phyloP scores from a whole-genome alignment of 2,888 invertebrate species.

The Drosophila putrida region DNA sequence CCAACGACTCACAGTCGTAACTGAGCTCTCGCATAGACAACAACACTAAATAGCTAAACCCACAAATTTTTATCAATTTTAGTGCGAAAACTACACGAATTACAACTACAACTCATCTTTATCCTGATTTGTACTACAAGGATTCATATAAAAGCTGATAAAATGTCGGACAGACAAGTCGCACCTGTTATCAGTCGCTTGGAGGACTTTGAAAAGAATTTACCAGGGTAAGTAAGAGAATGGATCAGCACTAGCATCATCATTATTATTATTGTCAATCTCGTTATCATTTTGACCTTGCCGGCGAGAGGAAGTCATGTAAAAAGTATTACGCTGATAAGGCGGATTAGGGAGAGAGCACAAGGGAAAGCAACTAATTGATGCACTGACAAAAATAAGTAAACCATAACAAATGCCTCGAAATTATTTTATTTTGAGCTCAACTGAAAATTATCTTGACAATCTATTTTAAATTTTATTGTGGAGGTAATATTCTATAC shows the following conservation, averaged over 20 bases:
- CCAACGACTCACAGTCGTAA: conserved; percentile 33
- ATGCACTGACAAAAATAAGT: conserved; percentile 3
- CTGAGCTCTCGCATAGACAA: conserved; percentile 22
- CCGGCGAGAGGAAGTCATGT: conserved; percentile 74
- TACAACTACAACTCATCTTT: conserved; percentile 11
- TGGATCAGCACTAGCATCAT: conserved; percentile 2
- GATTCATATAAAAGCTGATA: conserved; percentile 20
- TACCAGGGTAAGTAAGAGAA: conserved; percentile 82
- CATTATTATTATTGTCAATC: conserved; percentile 9
- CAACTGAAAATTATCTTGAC: not conserved
- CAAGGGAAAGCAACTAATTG: not conserved
- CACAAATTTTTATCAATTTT: conserved; percentile 3
- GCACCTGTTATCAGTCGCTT: conserved; percentile 75
- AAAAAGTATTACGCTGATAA: conserved; percentile 50
- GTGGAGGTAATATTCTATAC: too few species aligned
- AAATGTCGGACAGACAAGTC: conserved; percentile 79
- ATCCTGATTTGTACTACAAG: conserved; percentile 15
- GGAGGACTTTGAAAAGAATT: conserved; percentile 80
- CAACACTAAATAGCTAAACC: conserved; percentile 16
- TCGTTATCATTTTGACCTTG: conserved; percentile 61
- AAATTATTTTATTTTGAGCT: not conserved
- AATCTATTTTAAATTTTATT: not conserved
- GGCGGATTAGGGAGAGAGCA: conserved; percentile 4
- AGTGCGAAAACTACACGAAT: conserved; percentile 14
- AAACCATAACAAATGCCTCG: not conserved